These are phyloP conservation scores for Liposcelis brunnea DNA, from an alignment of 2,888 invertebrate genomes.

Conservation along the genomic window DNA sequence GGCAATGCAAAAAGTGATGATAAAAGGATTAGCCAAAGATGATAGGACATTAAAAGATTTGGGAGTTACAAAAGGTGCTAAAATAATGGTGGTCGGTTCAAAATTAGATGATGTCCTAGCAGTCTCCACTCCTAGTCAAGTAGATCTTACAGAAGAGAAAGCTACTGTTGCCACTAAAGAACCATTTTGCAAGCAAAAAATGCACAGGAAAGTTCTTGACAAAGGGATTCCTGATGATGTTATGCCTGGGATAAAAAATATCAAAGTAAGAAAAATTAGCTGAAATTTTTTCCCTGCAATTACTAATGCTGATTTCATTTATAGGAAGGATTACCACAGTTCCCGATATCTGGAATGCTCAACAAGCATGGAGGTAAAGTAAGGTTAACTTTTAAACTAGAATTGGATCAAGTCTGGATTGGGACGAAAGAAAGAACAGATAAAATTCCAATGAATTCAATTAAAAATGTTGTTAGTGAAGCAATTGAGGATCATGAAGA, in stretches of 20 bases:
- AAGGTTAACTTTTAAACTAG: constrained; percentile 77
- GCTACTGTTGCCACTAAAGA: constrained; percentile 42
- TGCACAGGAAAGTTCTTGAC: constrained; percentile 72
- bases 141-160: constrained; percentile 44
- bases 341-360: constrained; percentile 74
- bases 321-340: constrained; percentile 61
- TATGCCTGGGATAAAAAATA: constrained; percentile 68
- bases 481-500: constrained; percentile 77
- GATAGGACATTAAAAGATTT: constrained; percentile 59
- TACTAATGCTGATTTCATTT: constrained; percentile 17
- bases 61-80: constrained; percentile 63
- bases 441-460: constrained; percentile 77
- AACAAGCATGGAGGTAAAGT: constrained; percentile 82
- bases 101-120: constrained; percentile 73
- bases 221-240: constrained; percentile 81
- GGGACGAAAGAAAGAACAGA: constrained; percentile 86
- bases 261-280: constrained; percentile 53
- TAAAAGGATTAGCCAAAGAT: constrained; percentile 74
- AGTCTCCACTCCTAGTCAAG: constrained; percentile 46
- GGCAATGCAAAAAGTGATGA: constrained; percentile 76
- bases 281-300: background rate
- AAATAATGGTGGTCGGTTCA: constrained; percentile 82
- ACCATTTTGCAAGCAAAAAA: constrained; percentile 54
- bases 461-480: constrained; percentile 63
- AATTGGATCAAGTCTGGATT: constrained; percentile 78